Percentiles rank a stretch among this genome's conserved stretches.
These are phyloP conservation scores for Todus mexicanus DNA, from an alignment of 2,797 vertebrate genomes.

Conservation along the genomic window DNA sequence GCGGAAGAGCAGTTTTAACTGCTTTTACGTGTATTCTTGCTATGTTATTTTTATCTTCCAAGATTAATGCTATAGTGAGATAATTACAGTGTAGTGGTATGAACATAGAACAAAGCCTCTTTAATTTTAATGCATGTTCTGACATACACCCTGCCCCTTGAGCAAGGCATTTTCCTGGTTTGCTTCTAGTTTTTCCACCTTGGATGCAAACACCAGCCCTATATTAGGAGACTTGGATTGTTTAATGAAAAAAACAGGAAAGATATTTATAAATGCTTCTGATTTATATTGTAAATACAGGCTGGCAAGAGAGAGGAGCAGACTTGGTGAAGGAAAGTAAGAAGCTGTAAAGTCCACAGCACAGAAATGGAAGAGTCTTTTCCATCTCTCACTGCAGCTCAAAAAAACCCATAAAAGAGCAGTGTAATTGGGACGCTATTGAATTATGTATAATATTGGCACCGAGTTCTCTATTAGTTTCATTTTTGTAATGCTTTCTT, in stretches of 20 bases:
- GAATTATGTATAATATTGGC: constrained; percentile 30
- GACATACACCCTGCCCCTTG: not conserved
- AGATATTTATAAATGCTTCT: not conserved
- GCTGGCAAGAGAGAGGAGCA: not conserved
- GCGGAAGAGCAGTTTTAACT: not conserved
- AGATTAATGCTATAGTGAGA: not conserved
- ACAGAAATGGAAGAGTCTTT: not conserved
- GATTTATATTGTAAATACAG: not conserved
- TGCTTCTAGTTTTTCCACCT: not conserved
- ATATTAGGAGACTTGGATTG: not conserved
- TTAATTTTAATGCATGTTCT: not conserved
- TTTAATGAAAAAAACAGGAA: not conserved
- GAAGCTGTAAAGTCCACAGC: not conserved
- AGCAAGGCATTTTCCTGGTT: not conserved
- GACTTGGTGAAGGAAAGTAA: not conserved
- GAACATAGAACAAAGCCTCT: not conserved
- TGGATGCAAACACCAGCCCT: not conserved
- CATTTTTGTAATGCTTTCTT: constrained; percentile 25
- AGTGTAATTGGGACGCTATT: not conserved
- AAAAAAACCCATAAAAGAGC: not conserved
- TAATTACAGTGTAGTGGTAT: not conserved
- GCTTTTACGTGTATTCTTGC: not conserved
- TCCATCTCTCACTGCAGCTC: not conserved
- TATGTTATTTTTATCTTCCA: not conserved
- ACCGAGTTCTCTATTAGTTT: not conserved